Base-by-base conservation (phyloP, 2,888 invertebrate species). In the Hedychridium roseum region DNA sequence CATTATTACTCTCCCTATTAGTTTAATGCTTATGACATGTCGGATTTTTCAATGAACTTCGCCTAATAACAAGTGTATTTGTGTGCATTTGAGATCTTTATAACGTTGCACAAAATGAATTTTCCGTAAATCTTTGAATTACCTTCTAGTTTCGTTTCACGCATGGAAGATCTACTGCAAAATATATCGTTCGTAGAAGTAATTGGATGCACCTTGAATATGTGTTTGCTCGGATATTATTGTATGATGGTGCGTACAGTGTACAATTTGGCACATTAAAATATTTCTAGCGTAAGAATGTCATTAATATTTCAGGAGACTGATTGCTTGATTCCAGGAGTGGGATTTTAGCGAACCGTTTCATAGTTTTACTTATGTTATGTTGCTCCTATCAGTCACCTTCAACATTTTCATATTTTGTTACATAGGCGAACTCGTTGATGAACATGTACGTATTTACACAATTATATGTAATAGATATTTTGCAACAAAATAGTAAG, bases 331-430 rank as follows among this genome's bases (percentile, higher is more conserved):
- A 17, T 64, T 64, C 1, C 46, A 74, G 74, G 72, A 71, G 51
- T 70, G 66, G 60, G 61, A 70, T 37, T 46, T 52, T 16, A 63
- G 54, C 3, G 51, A 69, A 11, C 47, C 65, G 0, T 50, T 67
- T 15, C 59, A 56, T 15, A 56, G 56, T 0, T 46, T 67, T 5
- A 70, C 73, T 0, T 74, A 66, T 34, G 46, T 60, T 11, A 55
- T 66, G 14, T 43, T 74, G 2, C 48, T 71, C 0, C 34, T 63
- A n/a, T 73, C 74, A 0, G 57, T 75, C 15, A 68, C 60, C 0
- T 71, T 73, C 35, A 74, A 74, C 42, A 70, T 75, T 32, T 71
- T 71, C 11, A 68, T 75, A 58, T 70, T 71, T 46, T 74, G 74
- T 48, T 73, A 70, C 43, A 71, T 74, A 35, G 74, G 74, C 0